Evolutionary conservation across 2,888 invertebrate species (phyloP), one percentile per base, ranked within the genome.

Genomic region (Idaea biselata): DNA sequence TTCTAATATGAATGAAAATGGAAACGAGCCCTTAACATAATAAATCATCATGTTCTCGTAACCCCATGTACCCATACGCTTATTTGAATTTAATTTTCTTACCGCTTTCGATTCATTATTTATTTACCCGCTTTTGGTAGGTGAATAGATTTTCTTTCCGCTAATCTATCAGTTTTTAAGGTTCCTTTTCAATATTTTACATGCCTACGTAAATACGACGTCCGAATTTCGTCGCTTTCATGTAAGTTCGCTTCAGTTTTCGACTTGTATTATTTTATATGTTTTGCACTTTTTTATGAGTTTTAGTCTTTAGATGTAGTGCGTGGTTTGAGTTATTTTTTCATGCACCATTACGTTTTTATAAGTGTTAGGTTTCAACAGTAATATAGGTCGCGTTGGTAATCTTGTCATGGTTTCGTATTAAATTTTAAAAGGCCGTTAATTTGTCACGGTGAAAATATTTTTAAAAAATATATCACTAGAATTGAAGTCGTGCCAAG

Each of bases 291-390:
- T 72, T 81, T 84, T 68, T 72, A 76, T 56, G 82, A 72, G 71
- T 69, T 66, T 74, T 85, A 80, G 81, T 70, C 58, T 18, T 69
- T 89, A 91, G 89, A 69, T 54, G 76, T 91, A 91, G 89, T 76
- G 87, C 85, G 84, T 87, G 75, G 70, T 70, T 80, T 85, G 69
- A 58, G 73, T 78, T 79, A 71, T 68, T 77, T 81, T 80, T 80
- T 85, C 91, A 89, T 88, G 92, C 92, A 92, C 92, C 89, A 89
- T 87, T 88, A 78, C 78, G 74, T 88, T 88, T 73, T 74, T 82
- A 72, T 77, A 72, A 69, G 72, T 78, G 75, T 80, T 76, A 81
- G 78, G 78, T 62, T 44, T 44, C 17, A 11, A 53, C 58, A 63
- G 31, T 63, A 25, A 25, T n/a, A 16, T 56, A 33, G 33, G 8